Conservation (phyloP, 2,113 vertebrate species). For the Pachyramphus minor region DNA sequence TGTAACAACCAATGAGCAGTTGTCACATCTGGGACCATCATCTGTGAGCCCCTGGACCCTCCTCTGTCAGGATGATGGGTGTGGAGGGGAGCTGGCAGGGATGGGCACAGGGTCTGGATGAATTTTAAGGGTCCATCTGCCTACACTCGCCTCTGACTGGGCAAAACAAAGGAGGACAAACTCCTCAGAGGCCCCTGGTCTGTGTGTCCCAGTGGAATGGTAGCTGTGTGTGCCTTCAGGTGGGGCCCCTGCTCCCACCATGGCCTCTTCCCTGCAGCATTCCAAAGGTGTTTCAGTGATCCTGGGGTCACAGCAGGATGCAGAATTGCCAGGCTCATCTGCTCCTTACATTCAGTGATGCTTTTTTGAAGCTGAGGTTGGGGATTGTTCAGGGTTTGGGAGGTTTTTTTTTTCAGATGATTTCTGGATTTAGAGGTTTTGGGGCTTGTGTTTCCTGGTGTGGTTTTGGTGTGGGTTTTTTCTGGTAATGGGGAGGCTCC, state of each 20-base stretch:
- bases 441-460: background rate
- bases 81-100: background rate
- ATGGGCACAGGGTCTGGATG: background rate
- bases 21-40: background rate
- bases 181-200: background rate
- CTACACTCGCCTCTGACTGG: background rate
- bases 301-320: background rate
- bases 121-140: background rate
- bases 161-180: background rate
- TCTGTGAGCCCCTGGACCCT: no score
- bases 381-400: background rate
- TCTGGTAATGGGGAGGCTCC: background rate
- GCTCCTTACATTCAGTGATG: background rate
- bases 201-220: background rate
- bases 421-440: background rate
- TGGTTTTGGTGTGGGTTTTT: background rate
- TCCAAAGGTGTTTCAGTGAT: background rate
- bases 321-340: background rate
- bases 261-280: background rate
- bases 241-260: accelerated
- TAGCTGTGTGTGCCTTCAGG: background rate
- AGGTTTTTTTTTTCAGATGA: accelerated
- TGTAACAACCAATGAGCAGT: accelerated
- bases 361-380: background rate
- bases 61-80: background rate